Conservation (phyloP, 1,140 invertebrate genomes). For the Mycetomoellerius zeteki region DNA sequence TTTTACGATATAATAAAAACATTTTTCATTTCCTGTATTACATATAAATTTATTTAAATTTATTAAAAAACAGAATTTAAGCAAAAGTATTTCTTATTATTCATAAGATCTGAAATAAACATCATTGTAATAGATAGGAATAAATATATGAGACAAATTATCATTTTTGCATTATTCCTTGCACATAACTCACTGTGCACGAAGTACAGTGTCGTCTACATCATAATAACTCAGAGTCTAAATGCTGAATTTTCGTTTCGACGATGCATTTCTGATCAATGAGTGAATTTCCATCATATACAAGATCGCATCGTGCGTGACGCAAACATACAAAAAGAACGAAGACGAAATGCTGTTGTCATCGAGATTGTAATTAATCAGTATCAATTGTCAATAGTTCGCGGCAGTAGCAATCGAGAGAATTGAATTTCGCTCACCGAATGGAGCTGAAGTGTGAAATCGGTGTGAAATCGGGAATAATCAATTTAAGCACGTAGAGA, state of each 20-base stretch:
- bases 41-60: slow-evolving; percentile 20
- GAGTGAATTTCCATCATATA: neutral
- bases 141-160: neutral
- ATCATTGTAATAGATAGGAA: neutral
- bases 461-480: slow-evolving; percentile 42
- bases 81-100: slow-evolving; percentile 15
- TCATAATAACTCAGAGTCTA: slow-evolving; percentile 56
- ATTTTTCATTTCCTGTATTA: neutral
- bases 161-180: slow-evolving; percentile 8
- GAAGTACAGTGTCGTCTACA: slow-evolving; percentile 6
- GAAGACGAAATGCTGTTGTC: neutral
- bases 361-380: slow-evolving; percentile 51
- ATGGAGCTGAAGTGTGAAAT: slow-evolving; percentile 23
- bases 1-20: neutral
- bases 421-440: neutral
- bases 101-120: neutral
- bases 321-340: slow-evolving; percentile 18
- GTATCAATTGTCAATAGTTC: slow-evolving; percentile 52
- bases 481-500: slow-evolving; percentile 16
- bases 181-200: neutral
- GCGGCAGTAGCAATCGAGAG: neutral
- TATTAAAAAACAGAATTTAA: neutral
- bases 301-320: neutral
- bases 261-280: slow-evolving; percentile 25
- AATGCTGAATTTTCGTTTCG: slow-evolving; percentile 9